These are phyloP conservation scores for Phaenicophaeus curvirostris DNA, from an alignment of 2,797 vertebrate species.

Conservation along the genomic window DNA sequence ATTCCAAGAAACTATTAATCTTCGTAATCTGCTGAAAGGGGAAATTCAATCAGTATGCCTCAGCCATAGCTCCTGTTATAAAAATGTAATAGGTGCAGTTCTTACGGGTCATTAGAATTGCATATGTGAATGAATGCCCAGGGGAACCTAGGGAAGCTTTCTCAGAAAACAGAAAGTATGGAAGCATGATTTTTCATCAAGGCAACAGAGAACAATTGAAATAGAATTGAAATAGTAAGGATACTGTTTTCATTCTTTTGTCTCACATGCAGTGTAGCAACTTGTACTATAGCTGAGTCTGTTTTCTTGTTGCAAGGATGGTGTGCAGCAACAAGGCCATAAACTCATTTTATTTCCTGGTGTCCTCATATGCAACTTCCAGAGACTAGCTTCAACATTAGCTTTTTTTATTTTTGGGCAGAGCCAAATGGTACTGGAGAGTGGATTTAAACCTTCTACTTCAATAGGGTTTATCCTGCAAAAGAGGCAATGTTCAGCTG, in stretches of 20 bases:
- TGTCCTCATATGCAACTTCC: background rate
- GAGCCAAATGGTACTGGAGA: background rate
- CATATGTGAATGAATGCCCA: conserved; percentile 13
- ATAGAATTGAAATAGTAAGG: background rate
- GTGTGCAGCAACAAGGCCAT: background rate
- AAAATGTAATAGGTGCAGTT: conserved; percentile 37
- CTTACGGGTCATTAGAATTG: conserved; percentile 51
- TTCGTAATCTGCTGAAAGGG: conserved; percentile 31
- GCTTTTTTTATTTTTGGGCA: background rate
- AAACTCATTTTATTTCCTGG: background rate
- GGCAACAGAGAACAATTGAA: background rate
- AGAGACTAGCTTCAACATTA: background rate
- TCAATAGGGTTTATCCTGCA: background rate
- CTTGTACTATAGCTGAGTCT: background rate
- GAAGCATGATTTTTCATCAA: conserved; percentile 3
- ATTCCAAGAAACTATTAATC: conserved; percentile 38
- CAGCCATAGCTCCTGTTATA: background rate
- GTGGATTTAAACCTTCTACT: background rate
- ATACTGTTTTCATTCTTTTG: background rate
- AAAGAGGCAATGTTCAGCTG: background rate
- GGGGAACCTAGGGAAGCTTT: background rate
- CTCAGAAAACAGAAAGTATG: background rate
- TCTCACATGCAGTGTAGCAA: background rate
- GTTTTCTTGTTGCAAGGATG: background rate
- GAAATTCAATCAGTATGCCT: conserved; percentile 21